Base-by-base conservation (phyloP, 2,113 vertebrate genomes). In the Cyphomyrus discorhynchus region DNA sequence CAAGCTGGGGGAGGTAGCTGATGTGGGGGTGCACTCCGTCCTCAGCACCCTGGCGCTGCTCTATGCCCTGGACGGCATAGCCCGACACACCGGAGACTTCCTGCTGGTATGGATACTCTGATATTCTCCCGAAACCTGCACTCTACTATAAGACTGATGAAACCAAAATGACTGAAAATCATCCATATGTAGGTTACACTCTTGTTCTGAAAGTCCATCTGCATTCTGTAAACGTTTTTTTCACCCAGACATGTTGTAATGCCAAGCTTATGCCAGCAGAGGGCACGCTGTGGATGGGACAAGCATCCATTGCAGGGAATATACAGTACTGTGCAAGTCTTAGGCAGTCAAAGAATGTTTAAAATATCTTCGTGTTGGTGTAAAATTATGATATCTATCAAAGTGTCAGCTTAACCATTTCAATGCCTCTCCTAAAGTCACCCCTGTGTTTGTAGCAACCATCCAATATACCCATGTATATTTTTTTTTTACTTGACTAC, bases 21-120 rank as follows among this genome's bases (percentile, higher is more conserved):
- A 98, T 10, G 92, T 95, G 0, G 94, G 95, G 0, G 91, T 98
- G 17, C 94, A 96, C 35, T 94, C 96, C 0, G 97, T 97, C 46
- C 86, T 99, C 90, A 96, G 94, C 31, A 95, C 95, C 0, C 93
- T 99, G 85, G 98, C 97, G 89, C 95, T 97, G 83, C 93, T 99
- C 3, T 99, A 99, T 6, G 93, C 97, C 0, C 95, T 99, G 46
- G 93, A 97, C 5, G 98, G 98, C 52, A 96, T 99, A 92, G 94
- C 94, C 89, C 95, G 94, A 91, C 96, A 98, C 89, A 93, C 97
- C 0, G 98, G 98, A 15, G 98, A 99, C 66, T 99, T 99, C 92
- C 92, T 99, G 88, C 97, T 97, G 97, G 98, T 99, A 66, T 83
- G 95, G 11, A 70, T n/a, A 42, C 42, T 24, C 45, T 31, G 19